Evolutionary conservation across 2,888 invertebrate genomes (phyloP), one percentile per base, ranked within the genome.

Genomic region (Drosophila austrosaltans): DNA sequence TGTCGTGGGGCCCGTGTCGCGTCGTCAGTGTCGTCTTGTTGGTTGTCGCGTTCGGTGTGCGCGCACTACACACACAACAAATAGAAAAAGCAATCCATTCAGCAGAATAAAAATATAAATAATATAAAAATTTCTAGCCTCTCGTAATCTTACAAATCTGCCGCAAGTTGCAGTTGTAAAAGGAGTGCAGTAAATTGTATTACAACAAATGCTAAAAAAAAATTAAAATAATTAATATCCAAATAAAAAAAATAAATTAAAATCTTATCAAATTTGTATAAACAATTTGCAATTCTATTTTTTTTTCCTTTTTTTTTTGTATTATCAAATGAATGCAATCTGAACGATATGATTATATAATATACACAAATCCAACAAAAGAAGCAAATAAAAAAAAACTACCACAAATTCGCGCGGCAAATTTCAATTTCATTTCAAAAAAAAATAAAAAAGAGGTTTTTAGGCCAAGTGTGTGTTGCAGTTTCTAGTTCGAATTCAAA

Each of bases 11-110:
- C 65, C 66, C 54, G 58, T 61, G 54, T 58, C 61, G 57, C 59
- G 61, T 75, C 58, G 77, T 90, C 87, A 91, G 91, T 92, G 89
- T 90, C 90, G 90, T 90, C 88, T 91, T 90, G 91, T 90, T 91
- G 91, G 91, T 91, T 91, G 91, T 90, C 90, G 91, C 90, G 91
- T 90, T 88, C 89, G 48, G 83, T 81, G 81, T 84, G 82, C 81
- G 82, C 87, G 87, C 81, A 83, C 79, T 71, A 80, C 48, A 48
- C 48, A 48, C 48, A 48, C 25, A 82, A 77, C 76, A 76, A 61
- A 30, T 76, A 65, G 20, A 42, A 62, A 22, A 60, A 64, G 60
- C 36, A 44, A 56, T 63, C n/a, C 59, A 40, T 39, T 32, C 36
- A 63, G 42, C 22, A 65, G 25, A 61, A 22, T 48, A 28, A 63